Evolutionary conservation across 1,140 invertebrate genomes (phyloP).

Genomic region (Cherax destructor): DNA sequence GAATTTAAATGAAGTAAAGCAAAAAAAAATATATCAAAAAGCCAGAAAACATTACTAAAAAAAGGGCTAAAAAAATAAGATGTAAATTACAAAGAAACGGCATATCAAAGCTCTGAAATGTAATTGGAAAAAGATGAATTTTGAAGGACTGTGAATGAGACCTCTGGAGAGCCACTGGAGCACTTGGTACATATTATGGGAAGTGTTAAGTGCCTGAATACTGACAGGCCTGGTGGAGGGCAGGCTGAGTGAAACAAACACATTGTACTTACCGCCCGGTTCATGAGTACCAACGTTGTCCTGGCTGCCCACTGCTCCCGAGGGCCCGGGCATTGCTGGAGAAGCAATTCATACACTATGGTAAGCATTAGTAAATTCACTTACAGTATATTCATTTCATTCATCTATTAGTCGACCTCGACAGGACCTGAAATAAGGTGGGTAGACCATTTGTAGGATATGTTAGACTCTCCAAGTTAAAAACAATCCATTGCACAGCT

Average conservation of each 20-base stretch:
- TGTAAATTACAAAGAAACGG: not conserved
- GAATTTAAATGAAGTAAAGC: not conserved
- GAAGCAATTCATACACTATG: constrained; percentile 2
- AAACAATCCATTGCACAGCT: too few species aligned
- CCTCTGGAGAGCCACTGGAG: not conserved
- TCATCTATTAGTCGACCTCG: too few species aligned
- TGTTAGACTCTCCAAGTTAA: too few species aligned
- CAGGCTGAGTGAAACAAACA: constrained; percentile 29
- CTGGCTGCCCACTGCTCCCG: constrained; percentile 46
- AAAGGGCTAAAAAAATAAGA: not conserved
- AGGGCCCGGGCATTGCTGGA: constrained; percentile 59
- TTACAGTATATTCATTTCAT: too few species aligned
- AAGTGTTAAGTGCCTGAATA: not conserved
- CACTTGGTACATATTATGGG: not conserved
- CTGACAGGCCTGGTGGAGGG: constrained; percentile 42
- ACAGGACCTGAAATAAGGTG: too few species aligned
- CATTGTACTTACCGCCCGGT: constrained; percentile 58
- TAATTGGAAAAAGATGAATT: not conserved
- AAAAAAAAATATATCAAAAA: not conserved
- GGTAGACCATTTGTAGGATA: too few species aligned
- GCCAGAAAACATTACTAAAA: not conserved
- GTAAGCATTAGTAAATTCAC: not conserved
- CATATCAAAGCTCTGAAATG: not conserved
- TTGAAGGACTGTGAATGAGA: constrained; percentile 3
- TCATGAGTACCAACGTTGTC: constrained; percentile 50